Base-by-base conservation (phyloP, 2,888 invertebrate species). In the Brachypterus glaber region DNA sequence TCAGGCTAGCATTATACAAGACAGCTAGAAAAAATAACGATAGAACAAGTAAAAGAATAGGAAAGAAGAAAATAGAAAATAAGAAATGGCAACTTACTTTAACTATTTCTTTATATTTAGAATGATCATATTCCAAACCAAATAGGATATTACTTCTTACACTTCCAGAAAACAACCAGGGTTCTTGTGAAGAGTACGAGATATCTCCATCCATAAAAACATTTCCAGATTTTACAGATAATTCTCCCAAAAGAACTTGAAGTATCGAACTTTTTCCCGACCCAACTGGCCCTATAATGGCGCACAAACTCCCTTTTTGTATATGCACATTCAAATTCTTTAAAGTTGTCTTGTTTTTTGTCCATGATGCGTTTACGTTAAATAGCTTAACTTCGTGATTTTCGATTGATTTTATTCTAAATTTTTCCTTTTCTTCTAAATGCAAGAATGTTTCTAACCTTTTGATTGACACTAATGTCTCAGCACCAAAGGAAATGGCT, bases 91-190 rank as follows among this genome's bases (percentile, higher is more conserved):
- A n/a, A n/a, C n/a, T 21, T 21, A 21, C 21, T 9, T 21, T 21
- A 13, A 82, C 69, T 3, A 70, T 62, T 30, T 57, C 42, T 17
- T 51, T 50, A 43, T 67, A 68, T 11, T 69, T 66, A n/a, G 63
- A 51, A 41, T 69, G 66, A 44, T 76, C 70, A 49, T 72, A 77
- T 0, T 72, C 68, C 44, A 72, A 66, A 0, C 85, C 87, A 59
- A 89, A 87, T 8, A 84, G 64, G 43, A 89, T 82, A 57, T 89
- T 89, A 50, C 84, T 79, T 18, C 78, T 68, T 1, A 89, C 72
- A 2, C 78, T 76, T 1, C 74, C 75, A 0, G 74, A 71, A 50
- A 79, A 80, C 1, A 80, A 62, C 87, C 88, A 89, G 0, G 88
- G 77, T 50, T 85, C 81, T 63, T 87, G 85, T 33, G 82, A 74